Percentiles rank a stretch among this genome's conserved stretches.
These are phyloP conservation scores for Dendrocincla fuliginosa DNA, from an alignment of 2,797 vertebrate species.

Conservation along the genomic window DNA sequence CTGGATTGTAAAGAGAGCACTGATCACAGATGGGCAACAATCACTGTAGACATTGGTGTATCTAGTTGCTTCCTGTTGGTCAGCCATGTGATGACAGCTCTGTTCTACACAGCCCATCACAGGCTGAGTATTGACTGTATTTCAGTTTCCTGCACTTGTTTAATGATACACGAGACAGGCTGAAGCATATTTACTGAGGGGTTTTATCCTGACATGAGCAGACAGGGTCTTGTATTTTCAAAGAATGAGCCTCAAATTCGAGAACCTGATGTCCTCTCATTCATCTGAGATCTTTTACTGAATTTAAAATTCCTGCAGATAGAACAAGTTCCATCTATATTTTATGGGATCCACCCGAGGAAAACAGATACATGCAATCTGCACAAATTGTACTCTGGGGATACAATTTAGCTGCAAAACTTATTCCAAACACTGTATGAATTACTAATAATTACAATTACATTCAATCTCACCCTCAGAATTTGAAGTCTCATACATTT, in stretches of 20 bases:
- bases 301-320: background rate
- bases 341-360: background rate
- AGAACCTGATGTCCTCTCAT: background rate
- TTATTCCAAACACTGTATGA: background rate
- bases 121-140: background rate
- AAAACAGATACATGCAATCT: background rate
- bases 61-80: background rate
- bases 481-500: background rate
- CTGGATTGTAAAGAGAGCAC: accelerated
- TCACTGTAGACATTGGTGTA: background rate
- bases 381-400: background rate
- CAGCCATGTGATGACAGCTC: background rate
- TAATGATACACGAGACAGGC: background rate
- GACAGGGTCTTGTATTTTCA: background rate
- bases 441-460: background rate
- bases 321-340: background rate
- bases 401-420: background rate
- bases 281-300: background rate
- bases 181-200: background rate
- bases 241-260: background rate
- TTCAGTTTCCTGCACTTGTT: background rate
- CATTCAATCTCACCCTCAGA: background rate
- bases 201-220: background rate
- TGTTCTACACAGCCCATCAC: background rate
- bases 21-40: background rate